Evolutionary conservation across 1,140 invertebrate genomes (phyloP).

Genomic region (Muscidifurax raptorellus): DNA sequence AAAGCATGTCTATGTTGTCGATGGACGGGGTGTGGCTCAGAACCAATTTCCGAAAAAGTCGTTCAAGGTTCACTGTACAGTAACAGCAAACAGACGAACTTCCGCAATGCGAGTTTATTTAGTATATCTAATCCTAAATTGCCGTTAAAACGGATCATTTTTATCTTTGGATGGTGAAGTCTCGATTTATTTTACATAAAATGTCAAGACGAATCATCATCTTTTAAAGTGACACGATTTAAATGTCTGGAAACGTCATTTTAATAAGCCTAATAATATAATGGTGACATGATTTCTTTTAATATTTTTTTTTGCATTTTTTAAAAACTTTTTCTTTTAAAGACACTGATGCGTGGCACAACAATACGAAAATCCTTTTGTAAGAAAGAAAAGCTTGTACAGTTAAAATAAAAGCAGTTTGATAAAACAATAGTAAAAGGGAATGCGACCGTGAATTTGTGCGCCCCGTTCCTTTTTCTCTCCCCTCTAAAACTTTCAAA

Average conservation of each 20-base stretch:
- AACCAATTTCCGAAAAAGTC: constrained; percentile 26
- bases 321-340: constrained; percentile 39
- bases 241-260: constrained; percentile 41
- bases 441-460: constrained; percentile 36
- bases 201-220: constrained; percentile 39
- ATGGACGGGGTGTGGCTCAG: constrained; percentile 31
- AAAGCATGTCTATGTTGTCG: not conserved
- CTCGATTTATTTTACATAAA: constrained; percentile 30
- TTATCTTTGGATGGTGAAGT: constrained; percentile 24
- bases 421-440: constrained; percentile 4
- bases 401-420: constrained; percentile 12
- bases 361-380: constrained; percentile 51
- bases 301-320: constrained; percentile 8
- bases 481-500: constrained; percentile 13
- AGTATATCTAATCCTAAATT: constrained; percentile 38
- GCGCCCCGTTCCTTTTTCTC: not conserved
- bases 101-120: constrained; percentile 9
- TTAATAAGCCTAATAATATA: constrained; percentile 40
- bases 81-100: constrained; percentile 12
- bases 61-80: not conserved
- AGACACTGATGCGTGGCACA: constrained; percentile 40
- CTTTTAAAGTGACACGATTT: constrained; percentile 35
- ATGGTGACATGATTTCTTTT: constrained; percentile 33
- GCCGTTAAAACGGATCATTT: constrained; percentile 8
- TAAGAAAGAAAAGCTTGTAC: constrained; percentile 40